Percentiles rank a stretch among this genome's conserved stretches.
Evolutionary conservation across 2,797 vertebrate species (phyloP).

Genomic region (Masticophis lateralis): DNA sequence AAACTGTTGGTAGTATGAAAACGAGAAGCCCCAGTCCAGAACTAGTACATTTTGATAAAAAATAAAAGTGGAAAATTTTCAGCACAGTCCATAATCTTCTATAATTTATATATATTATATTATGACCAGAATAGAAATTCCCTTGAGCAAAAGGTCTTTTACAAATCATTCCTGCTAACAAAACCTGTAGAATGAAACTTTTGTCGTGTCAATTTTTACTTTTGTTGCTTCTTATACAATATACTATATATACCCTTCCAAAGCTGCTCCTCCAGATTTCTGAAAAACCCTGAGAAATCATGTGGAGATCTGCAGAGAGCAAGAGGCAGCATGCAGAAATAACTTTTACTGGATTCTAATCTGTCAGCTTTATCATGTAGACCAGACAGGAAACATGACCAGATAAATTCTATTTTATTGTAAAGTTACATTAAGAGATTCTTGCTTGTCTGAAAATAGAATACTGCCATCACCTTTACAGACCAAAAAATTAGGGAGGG

Average conservation of each 20-base stretch:
- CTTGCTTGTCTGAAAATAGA: background rate
- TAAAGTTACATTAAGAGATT: background rate
- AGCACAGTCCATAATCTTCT: background rate
- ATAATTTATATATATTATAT: background rate
- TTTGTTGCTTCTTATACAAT: background rate
- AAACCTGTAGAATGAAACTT: background rate
- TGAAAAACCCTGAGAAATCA: background rate
- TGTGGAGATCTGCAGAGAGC: background rate
- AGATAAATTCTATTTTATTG: background rate
- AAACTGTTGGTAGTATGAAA: background rate
- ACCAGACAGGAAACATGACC: background rate
- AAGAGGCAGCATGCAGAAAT: background rate
- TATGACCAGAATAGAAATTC: background rate
- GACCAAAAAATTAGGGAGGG: too few relatives aligned
- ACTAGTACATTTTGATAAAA: background rate
- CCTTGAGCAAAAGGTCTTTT: background rate
- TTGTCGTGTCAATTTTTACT: background rate
- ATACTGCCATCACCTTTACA: background rate
- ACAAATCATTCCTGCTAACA: too few relatives aligned
- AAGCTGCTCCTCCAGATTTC: background rate
- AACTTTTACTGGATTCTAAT: background rate
- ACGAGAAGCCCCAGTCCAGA: background rate
- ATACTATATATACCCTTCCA: background rate
- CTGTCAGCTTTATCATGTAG: background rate
- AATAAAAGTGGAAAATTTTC: background rate